Conservation (phyloP, 2,888 invertebrate species). For the Drosophila atripex region DNA sequence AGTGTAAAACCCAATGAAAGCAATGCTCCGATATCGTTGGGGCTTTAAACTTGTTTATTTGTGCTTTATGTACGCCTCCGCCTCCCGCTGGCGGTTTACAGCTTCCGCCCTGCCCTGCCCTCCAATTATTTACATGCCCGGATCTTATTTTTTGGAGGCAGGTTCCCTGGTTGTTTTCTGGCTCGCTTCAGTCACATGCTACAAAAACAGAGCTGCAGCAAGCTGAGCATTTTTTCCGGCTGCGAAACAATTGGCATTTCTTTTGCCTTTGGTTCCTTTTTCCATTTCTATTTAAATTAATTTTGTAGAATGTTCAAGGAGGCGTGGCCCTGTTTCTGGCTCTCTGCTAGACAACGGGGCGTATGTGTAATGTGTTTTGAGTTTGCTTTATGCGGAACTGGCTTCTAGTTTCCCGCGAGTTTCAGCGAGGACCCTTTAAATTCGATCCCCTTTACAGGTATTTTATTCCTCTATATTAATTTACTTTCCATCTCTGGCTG, state of each 20-base stretch:
- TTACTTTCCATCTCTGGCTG: slow-evolving; percentile 6
- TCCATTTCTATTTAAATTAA: slow-evolving; percentile 73
- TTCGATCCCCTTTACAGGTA: background rate
- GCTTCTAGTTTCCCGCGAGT: background rate
- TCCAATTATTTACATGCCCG: slow-evolving; percentile 70
- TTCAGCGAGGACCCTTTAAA: background rate
- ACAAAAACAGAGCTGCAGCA: slow-evolving; percentile 49
- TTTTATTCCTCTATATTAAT: background rate
- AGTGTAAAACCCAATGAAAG: slow-evolving; percentile 46
- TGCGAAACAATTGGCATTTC: slow-evolving; percentile 50
- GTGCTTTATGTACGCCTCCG: slow-evolving; percentile 60
- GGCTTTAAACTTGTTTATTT: slow-evolving; percentile 76
- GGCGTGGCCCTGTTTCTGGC: slow-evolving; percentile 54
- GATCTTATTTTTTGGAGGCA: slow-evolving; percentile 54
- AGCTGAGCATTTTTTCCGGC: slow-evolving; percentile 35
- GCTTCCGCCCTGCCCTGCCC: slow-evolving; percentile 17
- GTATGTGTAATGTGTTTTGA: slow-evolving; percentile 64
- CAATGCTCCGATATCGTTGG: slow-evolving; percentile 61
- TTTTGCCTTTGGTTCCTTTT: slow-evolving; percentile 16
- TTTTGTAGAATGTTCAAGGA: slow-evolving; percentile 62
- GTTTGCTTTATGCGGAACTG: slow-evolving; percentile 9
- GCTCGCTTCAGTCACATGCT: slow-evolving; percentile 51
- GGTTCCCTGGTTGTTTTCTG: slow-evolving; percentile 27
- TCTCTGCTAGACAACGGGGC: slow-evolving; percentile 63
- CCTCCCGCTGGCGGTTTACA: slow-evolving; percentile 36